Base-by-base conservation (phyloP, 2,113 vertebrate species). In the Sclerurus mexicanus region DNA sequence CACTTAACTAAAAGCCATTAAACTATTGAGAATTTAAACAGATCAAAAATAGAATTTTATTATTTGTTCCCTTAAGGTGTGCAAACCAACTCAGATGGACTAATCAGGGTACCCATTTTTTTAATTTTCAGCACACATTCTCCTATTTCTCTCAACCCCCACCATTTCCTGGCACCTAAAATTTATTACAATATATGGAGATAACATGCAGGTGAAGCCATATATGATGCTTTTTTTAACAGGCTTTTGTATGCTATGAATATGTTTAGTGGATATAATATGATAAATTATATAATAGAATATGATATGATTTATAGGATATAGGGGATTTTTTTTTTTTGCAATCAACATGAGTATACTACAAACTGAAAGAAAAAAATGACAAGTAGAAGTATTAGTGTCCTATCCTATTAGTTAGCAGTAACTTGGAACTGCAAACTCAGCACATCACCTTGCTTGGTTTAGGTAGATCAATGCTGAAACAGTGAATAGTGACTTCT, bases 41-140 rank as follows among this genome's bases (percentile, higher is more conserved):
- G 39, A 37, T 74, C 25, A 74, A 92, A 91, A 74, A 21, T 33
- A 53, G 6, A 69, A 35, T 53, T 4, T 27, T 24, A 19, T n/a
- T 0, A 28, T 72, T 60, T 69, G 2, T 52, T 75, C 31, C 52
- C 5, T 47, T 64, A 42, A 10, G 9, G 2, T 6, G 0, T 7
- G 7, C 37, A 37, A 5, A 37, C n/a, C 14, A 47, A 79, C 18
- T 73, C 7, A 37, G 21, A 27, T 1, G 2, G 35, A 30, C 6
- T 44, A 31, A 12, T 55, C 23, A 67, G 33, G 4, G 7, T 39
- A 42, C 0, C 21, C 0, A 12, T n/a, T 52, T 53, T 73, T 85
- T 60, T 7, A 63, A 15, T 3, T 59, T 75, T 58, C 40, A 37
- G 27, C 18, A 21, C 6, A 24, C 3, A 7, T 77, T 20, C 8